Conservation (phyloP, 1,140 invertebrate genomes). For the Psix sp. region DNA sequence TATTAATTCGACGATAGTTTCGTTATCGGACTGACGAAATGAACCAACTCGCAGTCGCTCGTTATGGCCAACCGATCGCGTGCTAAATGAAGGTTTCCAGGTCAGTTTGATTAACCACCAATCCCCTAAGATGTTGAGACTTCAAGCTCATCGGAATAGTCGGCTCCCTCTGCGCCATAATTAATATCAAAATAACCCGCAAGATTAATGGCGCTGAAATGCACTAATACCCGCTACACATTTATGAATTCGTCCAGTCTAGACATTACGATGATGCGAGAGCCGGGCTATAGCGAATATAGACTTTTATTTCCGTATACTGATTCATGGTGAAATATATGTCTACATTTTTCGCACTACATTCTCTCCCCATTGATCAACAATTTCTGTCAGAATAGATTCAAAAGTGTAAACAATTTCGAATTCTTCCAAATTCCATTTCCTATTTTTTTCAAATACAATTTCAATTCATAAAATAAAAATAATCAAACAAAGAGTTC, state of each 20-base stretch:
- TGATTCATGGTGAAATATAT: neutral
- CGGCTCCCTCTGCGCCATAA: slow-evolving; percentile 30
- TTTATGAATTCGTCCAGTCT: slow-evolving; percentile 63
- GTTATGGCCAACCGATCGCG: slow-evolving; percentile 3
- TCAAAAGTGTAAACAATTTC: no score
- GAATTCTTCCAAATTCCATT: no score
- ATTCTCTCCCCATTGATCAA: no score
- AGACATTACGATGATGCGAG: neutral
- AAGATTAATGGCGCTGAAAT: slow-evolving; percentile 40
- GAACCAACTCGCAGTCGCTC: slow-evolving; percentile 31
- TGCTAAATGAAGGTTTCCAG: slow-evolving; percentile 55
- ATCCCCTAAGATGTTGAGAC: slow-evolving; percentile 17
- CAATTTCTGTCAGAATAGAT: no score
- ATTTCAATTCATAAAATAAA: no score
- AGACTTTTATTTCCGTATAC: no score
- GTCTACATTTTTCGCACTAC: no score
- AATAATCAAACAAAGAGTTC: no score
- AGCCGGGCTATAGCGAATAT: neutral
- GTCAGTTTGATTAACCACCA: slow-evolving; percentile 50
- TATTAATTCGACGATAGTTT: slow-evolving; percentile 44
- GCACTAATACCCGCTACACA: slow-evolving; percentile 60
- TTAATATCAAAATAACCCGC: slow-evolving; percentile 44
- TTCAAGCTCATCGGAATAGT: slow-evolving; percentile 18
- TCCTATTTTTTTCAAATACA: no score
- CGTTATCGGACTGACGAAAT: slow-evolving; percentile 21